Evolutionary conservation across 2,888 invertebrate species (phyloP), one percentile per base, ranked within the genome.

Genomic region (Orchesella flavescens): DNA sequence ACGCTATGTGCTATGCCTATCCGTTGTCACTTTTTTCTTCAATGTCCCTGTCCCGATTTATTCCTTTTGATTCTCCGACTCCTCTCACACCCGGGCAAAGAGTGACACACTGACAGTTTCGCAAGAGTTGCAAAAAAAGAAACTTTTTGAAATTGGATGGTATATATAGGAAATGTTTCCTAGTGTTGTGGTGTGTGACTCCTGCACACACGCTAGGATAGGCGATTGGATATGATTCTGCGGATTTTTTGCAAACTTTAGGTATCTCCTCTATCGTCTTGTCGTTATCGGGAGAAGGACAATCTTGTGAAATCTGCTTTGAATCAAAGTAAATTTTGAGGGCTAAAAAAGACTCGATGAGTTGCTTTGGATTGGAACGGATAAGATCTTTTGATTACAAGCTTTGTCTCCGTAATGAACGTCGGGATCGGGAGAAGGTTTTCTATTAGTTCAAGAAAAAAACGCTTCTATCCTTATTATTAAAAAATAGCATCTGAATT

Each of bases 41-140:
- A 61, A 69, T 82, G 75, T 69, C 75, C 76, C 82, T 76, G 75
- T 82, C 61, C 82, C 82, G 63, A 82, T 82, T 82, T 75, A 82
- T 75, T 73, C 61, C 73, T 46, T 80, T 80, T 73, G 23, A 59
- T 74, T 81, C 53, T 78, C 57, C 57, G 71, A 71, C 34, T 55
- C 12, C 71, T 19, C 81, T 19, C 81, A 63, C 71, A 74, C 81
- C 81, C 81, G 81, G 81, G 81, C 81, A 81, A 74, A 80, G 63
- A 78, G 61, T 77, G 69, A 78, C 78, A 78, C 71, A 78, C 43
- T 80, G 79, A 80, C 79, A 80, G 79, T 49, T 73, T 65, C 55
- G 79, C 53, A 79, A 65, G 55, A 53, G 24, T 72, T 72, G 72
- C 53, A 53, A 53, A 53, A 61, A 17, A 15, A 23, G 77, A 69